phyloP scores from a whole-genome alignment of 2,888 invertebrate genomes.

The Hirtodrosophila trivittata region DNA sequence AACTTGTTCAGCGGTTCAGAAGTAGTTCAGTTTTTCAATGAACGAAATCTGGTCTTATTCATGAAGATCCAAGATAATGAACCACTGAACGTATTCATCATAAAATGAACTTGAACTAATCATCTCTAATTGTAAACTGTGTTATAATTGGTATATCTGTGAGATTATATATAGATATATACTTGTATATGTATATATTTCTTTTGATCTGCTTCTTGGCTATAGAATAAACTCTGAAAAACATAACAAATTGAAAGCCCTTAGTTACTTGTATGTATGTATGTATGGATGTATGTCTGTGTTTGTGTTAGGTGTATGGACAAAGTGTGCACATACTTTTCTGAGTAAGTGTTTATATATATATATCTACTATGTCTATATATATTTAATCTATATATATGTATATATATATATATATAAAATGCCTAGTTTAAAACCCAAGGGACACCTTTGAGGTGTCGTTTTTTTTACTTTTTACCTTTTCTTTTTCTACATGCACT shows the following conservation, averaged over 20 bases:
- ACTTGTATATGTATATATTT: constrained; percentile 14
- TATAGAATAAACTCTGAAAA: constrained; percentile 81
- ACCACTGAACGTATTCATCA: too few species aligned
- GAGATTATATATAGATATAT: constrained; percentile 3
- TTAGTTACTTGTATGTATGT: constrained; percentile 53
- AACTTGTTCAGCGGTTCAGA: constrained; percentile 1
- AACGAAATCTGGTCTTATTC: too few species aligned
- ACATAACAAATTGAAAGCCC: constrained; percentile 82
- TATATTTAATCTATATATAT: constrained; percentile 12
- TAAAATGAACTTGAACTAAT: too few species aligned
- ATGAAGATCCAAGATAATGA: too few species aligned
- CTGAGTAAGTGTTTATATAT: not conserved
- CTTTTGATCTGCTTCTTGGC: constrained; percentile 35
- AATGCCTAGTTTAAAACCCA: constrained; percentile 59
- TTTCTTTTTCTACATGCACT: constrained; percentile 19
- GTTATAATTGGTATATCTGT: constrained; percentile 15
- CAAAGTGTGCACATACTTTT: constrained; percentile 21
- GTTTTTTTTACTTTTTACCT: not conserved
- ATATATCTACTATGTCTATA: too few species aligned
- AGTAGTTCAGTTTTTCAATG: too few species aligned
- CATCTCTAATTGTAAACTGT: not conserved
- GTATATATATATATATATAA: constrained; percentile 32
- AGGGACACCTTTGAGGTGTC: constrained; percentile 31
- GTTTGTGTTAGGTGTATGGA: constrained; percentile 16
- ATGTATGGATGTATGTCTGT: constrained; percentile 14